Percentiles rank a stretch among this genome's conserved stretches.
phyloP scores from a whole-genome alignment of 2,888 invertebrate genomes.

The Xanthia icteritia region DNA sequence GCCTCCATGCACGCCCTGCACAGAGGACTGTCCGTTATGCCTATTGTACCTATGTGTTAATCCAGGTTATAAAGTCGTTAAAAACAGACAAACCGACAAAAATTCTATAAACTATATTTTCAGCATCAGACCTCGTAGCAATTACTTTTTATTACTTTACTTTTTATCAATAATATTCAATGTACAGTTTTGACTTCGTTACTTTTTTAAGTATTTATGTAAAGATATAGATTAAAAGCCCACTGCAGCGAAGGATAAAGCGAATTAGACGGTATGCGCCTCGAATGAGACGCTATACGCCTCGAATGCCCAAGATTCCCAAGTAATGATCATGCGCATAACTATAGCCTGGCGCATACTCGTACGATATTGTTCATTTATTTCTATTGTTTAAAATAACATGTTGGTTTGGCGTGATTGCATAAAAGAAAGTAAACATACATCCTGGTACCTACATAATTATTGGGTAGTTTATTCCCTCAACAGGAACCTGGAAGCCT shows the following conservation, averaged over 20 bases:
- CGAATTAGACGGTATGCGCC: background rate
- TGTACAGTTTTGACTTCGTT: background rate
- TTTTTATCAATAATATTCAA: background rate
- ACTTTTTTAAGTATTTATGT: background rate
- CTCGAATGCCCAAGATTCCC: background rate
- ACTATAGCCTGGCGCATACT: background rate
- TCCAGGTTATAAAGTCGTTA: too few species aligned
- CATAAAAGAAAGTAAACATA: conserved; percentile 13
- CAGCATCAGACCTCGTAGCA: too few species aligned
- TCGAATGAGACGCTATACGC: background rate
- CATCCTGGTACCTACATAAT: background rate
- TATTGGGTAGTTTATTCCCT: background rate
- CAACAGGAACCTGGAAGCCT: background rate
- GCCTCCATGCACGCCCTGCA: too few species aligned
- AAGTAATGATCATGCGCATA: background rate
- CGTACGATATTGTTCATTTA: background rate
- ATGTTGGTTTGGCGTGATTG: background rate
- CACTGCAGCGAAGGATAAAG: background rate
- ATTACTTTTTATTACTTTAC: too few species aligned
- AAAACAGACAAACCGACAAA: too few species aligned
- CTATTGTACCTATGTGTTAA: too few species aligned
- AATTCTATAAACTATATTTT: too few species aligned
- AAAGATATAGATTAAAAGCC: background rate
- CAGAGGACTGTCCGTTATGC: too few species aligned
- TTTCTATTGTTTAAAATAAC: conserved; percentile 17